phyloP scores from a whole-genome alignment of 2,113 vertebrate species.

The Talpa occidentalis region DNA sequence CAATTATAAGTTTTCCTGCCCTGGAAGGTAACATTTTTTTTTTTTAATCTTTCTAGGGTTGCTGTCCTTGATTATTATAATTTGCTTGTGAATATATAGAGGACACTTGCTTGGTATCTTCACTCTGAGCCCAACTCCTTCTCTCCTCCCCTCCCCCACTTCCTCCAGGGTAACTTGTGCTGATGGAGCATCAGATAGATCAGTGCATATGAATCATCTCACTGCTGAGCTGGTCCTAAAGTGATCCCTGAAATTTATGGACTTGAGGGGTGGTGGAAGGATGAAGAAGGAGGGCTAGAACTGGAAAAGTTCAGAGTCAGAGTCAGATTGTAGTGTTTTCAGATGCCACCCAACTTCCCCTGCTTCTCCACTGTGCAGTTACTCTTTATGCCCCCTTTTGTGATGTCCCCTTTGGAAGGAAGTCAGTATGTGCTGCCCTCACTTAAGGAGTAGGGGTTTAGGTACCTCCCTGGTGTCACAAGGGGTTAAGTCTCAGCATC shows the following conservation, averaged over 20 bases:
- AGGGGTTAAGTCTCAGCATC: no score
- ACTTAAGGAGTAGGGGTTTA: not conserved
- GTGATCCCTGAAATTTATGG: no score
- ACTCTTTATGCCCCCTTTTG: not conserved
- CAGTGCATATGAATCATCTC: not conserved
- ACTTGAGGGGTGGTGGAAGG: no score
- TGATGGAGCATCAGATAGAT: not conserved
- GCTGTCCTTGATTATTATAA: no score
- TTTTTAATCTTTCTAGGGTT: no score
- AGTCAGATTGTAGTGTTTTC: not conserved
- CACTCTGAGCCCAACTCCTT: no score
- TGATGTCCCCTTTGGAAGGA: not conserved
- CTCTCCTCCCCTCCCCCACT: not conserved
- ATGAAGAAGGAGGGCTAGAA: not conserved
- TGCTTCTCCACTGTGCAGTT: not conserved
- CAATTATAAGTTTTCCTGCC: no score
- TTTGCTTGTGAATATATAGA: no score
- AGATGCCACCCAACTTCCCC: not conserved
- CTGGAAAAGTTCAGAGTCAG: no score
- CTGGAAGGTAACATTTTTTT: no score
- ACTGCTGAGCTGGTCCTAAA: not conserved
- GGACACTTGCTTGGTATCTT: no score
- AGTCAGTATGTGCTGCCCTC: not conserved
- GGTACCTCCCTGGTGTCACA: no score
- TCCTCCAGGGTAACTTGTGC: rapidly evolving